Percentiles rank a stretch among this genome's conserved stretches.
Conservation (phyloP, 2,797 vertebrate genomes). For the Falco peregrinus region DNA sequence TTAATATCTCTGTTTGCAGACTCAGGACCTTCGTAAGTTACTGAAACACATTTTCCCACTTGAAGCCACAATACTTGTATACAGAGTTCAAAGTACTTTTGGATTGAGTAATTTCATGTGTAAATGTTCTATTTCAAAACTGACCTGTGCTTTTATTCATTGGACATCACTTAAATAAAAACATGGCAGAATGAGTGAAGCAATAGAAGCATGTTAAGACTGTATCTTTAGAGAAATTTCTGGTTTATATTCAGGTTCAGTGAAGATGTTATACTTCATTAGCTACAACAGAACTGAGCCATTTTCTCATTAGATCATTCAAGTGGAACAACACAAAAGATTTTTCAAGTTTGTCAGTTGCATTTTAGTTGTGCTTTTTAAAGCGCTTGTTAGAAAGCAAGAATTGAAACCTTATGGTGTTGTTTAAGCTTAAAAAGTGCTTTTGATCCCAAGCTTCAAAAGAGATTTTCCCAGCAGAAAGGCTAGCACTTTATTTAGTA, state of each 20-base stretch:
- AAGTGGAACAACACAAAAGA: constrained; percentile 63
- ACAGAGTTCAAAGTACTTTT: constrained; percentile 42
- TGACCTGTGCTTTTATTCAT: constrained; percentile 41
- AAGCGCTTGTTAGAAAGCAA: constrained; percentile 52
- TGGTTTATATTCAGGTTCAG: constrained; percentile 63
- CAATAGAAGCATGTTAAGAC: constrained; percentile 3
- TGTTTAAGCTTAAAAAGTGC: constrained; percentile 40
- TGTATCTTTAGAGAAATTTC: constrained; percentile 34
- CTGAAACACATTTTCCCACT: constrained; percentile 2
- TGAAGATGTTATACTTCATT: constrained; percentile 68
- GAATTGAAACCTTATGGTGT: constrained; percentile 42
- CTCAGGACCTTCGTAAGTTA: not conserved
- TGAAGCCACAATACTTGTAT: not conserved
- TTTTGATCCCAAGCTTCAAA: constrained; percentile 62
- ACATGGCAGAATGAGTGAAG: constrained; percentile 29
- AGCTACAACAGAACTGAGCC: constrained; percentile 63
- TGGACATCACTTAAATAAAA: constrained; percentile 71
- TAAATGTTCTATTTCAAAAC: constrained; percentile 63
- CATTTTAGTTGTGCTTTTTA: constrained; percentile 53
- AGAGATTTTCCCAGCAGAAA: constrained; percentile 45
- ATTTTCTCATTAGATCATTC: constrained; percentile 72
- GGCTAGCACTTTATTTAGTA: constrained; percentile 6
- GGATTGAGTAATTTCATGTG: not conserved
- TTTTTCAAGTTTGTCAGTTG: constrained; percentile 62
- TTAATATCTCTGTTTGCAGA: not conserved